Conservation (phyloP, 2,797 vertebrate species). For the Acanthornis magna region DNA sequence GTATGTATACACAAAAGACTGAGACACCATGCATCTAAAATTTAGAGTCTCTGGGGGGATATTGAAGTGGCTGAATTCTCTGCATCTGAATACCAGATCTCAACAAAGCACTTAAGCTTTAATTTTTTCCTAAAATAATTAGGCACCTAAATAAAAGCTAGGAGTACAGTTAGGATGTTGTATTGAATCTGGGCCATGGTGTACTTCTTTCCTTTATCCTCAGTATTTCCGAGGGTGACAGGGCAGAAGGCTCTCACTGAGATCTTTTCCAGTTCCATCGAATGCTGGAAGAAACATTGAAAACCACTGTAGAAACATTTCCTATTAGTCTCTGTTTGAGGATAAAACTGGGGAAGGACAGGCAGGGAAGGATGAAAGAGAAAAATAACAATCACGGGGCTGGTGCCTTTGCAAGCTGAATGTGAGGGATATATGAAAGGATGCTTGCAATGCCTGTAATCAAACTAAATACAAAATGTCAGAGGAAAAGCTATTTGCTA, state of each 20-base stretch:
- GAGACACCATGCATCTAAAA: background rate
- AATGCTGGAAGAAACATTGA: background rate
- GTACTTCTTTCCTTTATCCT: background rate
- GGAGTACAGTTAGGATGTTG: background rate
- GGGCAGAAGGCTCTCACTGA: background rate
- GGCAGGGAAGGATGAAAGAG: background rate
- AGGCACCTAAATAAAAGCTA: background rate
- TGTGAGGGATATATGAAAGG: background rate
- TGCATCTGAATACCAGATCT: background rate
- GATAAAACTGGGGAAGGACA: background rate
- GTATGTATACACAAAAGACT: background rate
- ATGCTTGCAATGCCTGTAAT: background rate
- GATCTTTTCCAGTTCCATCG: background rate
- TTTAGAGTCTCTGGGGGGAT: background rate
- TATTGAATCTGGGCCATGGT: background rate
- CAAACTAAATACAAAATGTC: slow-evolving; percentile 21
- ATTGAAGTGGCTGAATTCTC: background rate
- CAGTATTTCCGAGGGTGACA: background rate
- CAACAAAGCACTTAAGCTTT: background rate
- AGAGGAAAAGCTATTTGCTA: slow-evolving; percentile 9
- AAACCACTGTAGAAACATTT: background rate
- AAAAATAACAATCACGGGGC: background rate
- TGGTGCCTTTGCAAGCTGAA: background rate
- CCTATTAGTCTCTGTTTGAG: background rate
- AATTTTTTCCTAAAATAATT: background rate